These are phyloP conservation scores for Arctopsyche grandis DNA, from an alignment of 1,140 invertebrate genomes.

Conservation along the genomic window DNA sequence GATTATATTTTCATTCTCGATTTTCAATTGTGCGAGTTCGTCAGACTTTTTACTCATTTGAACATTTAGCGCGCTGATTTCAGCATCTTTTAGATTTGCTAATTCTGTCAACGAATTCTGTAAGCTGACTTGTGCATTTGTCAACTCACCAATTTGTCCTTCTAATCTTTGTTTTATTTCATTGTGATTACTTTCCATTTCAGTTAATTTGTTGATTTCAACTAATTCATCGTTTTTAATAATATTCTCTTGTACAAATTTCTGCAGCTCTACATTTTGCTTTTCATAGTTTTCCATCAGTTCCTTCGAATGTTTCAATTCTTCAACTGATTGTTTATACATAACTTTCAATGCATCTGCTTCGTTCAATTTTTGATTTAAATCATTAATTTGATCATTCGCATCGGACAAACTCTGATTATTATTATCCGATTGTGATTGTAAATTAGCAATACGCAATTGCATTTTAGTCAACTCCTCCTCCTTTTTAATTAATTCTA, in stretches of 20 bases:
- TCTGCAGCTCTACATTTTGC: conserved; percentile 56
- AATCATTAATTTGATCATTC: background rate
- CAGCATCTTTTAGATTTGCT: background rate
- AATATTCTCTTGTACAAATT: background rate
- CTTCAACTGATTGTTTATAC: background rate
- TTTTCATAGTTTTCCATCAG: conserved; percentile 50
- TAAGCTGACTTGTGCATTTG: background rate
- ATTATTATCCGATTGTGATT: background rate
- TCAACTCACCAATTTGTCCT: background rate
- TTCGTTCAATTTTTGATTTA: background rate
- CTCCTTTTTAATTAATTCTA: background rate
- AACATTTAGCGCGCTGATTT: background rate
- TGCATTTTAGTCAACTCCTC: background rate
- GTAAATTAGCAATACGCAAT: background rate
- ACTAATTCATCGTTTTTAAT: background rate
- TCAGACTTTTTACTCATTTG: conserved; percentile 52
- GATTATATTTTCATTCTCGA: background rate
- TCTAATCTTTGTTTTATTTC: background rate
- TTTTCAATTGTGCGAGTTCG: conserved; percentile 53
- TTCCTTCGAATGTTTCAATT: conserved; percentile 16
- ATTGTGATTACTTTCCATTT: background rate
- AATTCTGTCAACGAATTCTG: background rate
- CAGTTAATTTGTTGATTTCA: background rate
- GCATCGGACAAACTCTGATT: background rate
- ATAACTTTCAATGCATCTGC: background rate